Conservation (phyloP, 64 coral and sea anemone species). For the Exaiptasia diaphana region DNA sequence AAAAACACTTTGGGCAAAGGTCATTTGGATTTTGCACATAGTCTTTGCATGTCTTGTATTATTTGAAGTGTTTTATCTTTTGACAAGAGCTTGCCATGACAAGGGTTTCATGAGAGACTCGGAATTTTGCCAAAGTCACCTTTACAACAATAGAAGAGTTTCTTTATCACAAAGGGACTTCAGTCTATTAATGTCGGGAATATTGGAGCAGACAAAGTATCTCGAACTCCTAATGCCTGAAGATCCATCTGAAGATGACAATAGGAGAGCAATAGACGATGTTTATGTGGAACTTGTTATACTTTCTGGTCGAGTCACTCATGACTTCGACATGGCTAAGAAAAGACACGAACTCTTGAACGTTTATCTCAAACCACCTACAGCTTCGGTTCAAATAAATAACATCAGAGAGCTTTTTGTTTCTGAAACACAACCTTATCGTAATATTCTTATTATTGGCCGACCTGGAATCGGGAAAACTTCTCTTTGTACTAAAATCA, state of each 20-base stretch:
- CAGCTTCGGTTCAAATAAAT: neutral
- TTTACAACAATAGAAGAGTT: constrained; percentile 11
- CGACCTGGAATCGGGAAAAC: constrained; percentile 33
- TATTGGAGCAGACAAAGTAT: neutral
- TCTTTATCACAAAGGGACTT: neutral
- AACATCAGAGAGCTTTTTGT: neutral
- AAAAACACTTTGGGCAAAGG: neutral
- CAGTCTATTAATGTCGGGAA: neutral
- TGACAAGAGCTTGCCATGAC: neutral
- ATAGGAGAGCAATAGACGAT: neutral
- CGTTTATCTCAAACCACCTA: neutral
- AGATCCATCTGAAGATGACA: neutral
- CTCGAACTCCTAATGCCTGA: constrained; percentile 15
- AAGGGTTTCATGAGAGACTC: constrained; percentile 5
- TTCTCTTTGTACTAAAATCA: neutral
- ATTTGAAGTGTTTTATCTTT: constrained; percentile 6
- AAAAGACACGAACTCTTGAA: constrained; percentile 7
- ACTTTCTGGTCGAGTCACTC: neutral
- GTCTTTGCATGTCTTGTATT: constrained; percentile 5
- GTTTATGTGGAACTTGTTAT: constrained; percentile 29
- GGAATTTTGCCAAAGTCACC: constrained; percentile 16
- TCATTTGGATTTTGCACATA: neutral
- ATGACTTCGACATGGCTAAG: neutral
- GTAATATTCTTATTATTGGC: constrained; percentile 35
- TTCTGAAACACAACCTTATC: constrained; percentile 1